Evolutionary conservation across 2,888 invertebrate genomes (phyloP), one percentile per base, ranked within the genome.

Genomic region (Leuctra nigra): DNA sequence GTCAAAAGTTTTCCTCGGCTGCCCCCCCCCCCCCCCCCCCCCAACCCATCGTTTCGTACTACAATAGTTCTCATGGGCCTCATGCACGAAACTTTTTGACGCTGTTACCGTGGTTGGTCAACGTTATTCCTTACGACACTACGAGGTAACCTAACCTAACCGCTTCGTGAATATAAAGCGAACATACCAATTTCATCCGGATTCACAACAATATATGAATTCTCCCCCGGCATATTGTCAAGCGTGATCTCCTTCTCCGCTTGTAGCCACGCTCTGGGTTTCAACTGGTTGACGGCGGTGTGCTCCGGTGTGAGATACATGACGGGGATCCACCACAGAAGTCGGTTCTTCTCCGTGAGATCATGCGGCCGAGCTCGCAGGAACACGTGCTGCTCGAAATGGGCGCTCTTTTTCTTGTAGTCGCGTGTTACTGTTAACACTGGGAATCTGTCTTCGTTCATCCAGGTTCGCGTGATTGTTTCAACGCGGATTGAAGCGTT

Each of bases 381-480:
- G 64, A 57, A 57, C 35, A 47, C 18, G 25, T 53, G 57, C 54
- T 57, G 87, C 48, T 75, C 75, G 18, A 89, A 67, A 52, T 71
- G 73, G 13, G 84, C 82, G 0, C 80, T 76, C 48, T 80, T 81
- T 36, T 75, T 75, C 1, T 77, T 70, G 68, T 87, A 87, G 68
- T 87, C 78, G 61, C 89, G 80, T 13, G 74, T 75, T 6, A 87
- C 83, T 39, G 79, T 83, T 25, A 91, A 75, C 1, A 90, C 78
- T 0, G 91, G 92, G 38, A 89, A 73, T 35, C 91, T 77, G 65
- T 88, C 86, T 68, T 89, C 86, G 13, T 83, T 80, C 20, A 90
- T 87, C 93, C 92, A 93, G n/a, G 87, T 84, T 36, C 80, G 81
- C 1, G 88, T 89, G 29, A 92, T 84, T 36, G 81, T 80, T 62